phyloP scores from a whole-genome alignment of 2,797 vertebrate species.

The Ispidina lecontei region DNA sequence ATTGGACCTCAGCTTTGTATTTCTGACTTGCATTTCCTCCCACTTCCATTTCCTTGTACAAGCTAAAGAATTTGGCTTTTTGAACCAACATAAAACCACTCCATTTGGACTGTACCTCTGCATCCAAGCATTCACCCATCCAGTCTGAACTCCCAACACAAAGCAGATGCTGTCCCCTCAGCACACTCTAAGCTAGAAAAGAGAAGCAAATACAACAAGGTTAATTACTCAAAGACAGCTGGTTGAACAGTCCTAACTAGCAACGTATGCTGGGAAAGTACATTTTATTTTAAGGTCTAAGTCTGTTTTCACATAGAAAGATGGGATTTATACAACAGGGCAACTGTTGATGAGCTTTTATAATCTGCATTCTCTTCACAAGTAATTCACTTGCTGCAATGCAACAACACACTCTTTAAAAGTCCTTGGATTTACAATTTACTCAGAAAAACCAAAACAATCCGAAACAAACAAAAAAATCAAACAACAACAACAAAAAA shows the following conservation, averaged over 20 bases:
- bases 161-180: neutral
- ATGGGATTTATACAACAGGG: neutral
- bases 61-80: neutral
- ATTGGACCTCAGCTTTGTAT: neutral
- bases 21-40: neutral
- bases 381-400: conserved; percentile 32
- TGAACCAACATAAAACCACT: neutral
- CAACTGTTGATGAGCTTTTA: conserved; percentile 20
- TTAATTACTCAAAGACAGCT: neutral
- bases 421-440: conserved; percentile 38
- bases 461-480: too few relatives aligned
- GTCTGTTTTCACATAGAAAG: neutral
- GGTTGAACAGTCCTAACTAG: neutral
- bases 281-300: neutral
- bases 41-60: neutral
- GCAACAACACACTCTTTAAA: neutral
- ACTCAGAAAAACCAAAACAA: neutral
- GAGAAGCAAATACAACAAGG: neutral
- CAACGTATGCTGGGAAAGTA: neutral
- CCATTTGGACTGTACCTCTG: neutral
- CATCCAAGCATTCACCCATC: neutral
- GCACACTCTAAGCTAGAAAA: neutral
- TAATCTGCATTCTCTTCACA: neutral
- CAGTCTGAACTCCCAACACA: neutral
- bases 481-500: too few relatives aligned